Base-by-base conservation (phyloP, 2,888 invertebrate genomes). In the Sthenelais limicola region DNA sequence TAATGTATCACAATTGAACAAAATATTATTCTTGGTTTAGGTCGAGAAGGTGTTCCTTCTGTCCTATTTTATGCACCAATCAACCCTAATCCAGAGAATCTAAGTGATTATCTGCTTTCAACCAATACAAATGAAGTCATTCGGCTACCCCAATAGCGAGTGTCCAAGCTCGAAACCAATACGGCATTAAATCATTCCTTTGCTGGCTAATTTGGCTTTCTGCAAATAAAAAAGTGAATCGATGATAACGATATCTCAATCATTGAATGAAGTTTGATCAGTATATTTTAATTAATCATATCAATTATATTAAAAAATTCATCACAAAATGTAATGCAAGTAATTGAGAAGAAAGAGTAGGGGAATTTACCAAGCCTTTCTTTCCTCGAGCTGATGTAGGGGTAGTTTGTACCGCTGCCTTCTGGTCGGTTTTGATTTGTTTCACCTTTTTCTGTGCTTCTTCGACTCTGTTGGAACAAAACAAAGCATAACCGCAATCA, bases 161-260 rank as follows among this genome's bases (percentile, higher is more conserved):
- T n/a, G n/a, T n/a, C n/a, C n/a, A n/a, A n/a, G n/a, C n/a, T n/a
- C n/a, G n/a, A n/a, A n/a, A n/a, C n/a, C n/a, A n/a, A n/a, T n/a
- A n/a, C n/a, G n/a, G n/a, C 66, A 5, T 67, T 32, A 78, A 26
- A 78, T 78, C 73, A 78, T 77, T 56, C 78, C 78, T 70, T 74
- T 77, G 75, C 78, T 78, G n/a, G 78, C 76, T 33, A 78, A 72
- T 43, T 78, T 78, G 26, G 78, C 78, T 76, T 78, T 78, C 77
- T 78, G 72, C 5, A 72, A 75, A 47, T 3, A 32, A 32, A 68
- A 12, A 18, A 12, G 9, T 18, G 43, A 18, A 43, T 43, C 43
- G 18, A 12, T 43, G 18, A 43, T 43, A n/a, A n/a, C n/a, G n/a
- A n/a, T n/a, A n/a, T n/a, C n/a, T n/a, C n/a, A n/a, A n/a, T n/a